These are phyloP conservation scores for Nymphicus hollandicus DNA, from an alignment of 2,113 vertebrate genomes.

Conservation along the genomic window DNA sequence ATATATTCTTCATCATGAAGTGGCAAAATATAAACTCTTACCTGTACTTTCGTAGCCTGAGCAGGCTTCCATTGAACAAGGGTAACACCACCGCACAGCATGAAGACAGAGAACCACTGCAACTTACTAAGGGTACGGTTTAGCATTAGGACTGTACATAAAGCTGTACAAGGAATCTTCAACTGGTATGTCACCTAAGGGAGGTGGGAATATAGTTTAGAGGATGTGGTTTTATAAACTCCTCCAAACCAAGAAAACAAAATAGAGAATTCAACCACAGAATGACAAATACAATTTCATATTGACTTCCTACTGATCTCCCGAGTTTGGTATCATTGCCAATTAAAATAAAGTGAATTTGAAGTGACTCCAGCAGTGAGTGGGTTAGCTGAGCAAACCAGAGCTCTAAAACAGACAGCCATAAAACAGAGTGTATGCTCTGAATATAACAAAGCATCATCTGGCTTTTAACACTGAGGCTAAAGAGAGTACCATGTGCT, in stretches of 20 bases:
- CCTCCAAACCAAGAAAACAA: background rate
- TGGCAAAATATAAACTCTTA: slow-evolving; percentile 49
- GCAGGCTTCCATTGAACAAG: slow-evolving; percentile 92
- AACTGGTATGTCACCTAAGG: slow-evolving; percentile 93
- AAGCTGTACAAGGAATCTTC: slow-evolving; percentile 96
- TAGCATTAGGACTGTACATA: slow-evolving; percentile 95
- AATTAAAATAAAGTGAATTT: background rate
- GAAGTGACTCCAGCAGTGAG: background rate
- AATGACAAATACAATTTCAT: background rate
- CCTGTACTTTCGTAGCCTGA: slow-evolving; percentile 89
- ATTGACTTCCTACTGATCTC: background rate
- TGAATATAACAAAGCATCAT: background rate
- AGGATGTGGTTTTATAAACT: background rate
- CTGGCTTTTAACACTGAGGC: background rate
- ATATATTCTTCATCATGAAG: background rate
- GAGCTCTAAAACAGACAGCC: background rate
- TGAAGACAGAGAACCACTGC: slow-evolving; percentile 95
- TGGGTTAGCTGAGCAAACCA: background rate
- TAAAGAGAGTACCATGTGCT: background rate
- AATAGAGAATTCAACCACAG: background rate
- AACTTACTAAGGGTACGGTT: slow-evolving; percentile 86
- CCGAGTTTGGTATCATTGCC: rapidly evolving
- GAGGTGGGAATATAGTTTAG: background rate
- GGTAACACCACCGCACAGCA: slow-evolving; percentile 89
- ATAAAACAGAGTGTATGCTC: background rate